A percentile compares a stretch with the other conserved stretches of the same genome.
These are phyloP conservation scores for Oophaga sylvatica DNA, from an alignment of 2,797 vertebrate species.

Conservation along the genomic window DNA sequence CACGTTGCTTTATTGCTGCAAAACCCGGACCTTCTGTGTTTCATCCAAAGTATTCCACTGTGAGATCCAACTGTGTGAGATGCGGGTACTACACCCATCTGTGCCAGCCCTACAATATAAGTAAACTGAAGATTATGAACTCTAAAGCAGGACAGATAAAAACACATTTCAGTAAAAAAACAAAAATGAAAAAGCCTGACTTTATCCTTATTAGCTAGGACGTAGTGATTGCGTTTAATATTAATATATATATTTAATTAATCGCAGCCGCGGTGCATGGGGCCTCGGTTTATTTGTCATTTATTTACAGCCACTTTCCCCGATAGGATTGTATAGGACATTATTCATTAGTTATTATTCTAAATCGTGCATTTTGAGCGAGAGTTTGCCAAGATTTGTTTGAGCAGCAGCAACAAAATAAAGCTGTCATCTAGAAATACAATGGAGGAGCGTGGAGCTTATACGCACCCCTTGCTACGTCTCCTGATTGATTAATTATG, in stretches of 20 bases:
- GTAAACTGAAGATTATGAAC: too few species aligned
- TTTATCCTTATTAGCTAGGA: neutral
- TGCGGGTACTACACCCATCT: neutral
- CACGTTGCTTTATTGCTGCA: too few species aligned
- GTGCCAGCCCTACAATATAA: too few species aligned
- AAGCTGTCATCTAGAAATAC: constrained; percentile 45
- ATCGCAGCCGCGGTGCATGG: neutral
- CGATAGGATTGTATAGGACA: constrained; percentile 28
- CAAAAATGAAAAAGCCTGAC: neutral
- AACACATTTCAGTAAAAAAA: neutral
- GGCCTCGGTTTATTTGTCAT: constrained; percentile 26
- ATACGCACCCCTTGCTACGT: neutral
- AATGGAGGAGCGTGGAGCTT: neutral
- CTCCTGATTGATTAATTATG: constrained; percentile 33
- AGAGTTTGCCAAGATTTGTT: constrained; percentile 33
- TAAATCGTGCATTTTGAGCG: constrained; percentile 44
- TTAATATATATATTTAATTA: constrained; percentile 30
- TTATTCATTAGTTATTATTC: constrained; percentile 42
- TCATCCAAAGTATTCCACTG: too few species aligned
- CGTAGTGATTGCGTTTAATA: constrained; percentile 14
- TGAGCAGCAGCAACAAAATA: constrained; percentile 37
- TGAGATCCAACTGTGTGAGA: too few species aligned
- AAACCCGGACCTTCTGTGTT: too few species aligned
- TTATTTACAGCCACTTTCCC: constrained; percentile 44
- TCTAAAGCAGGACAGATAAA: neutral